phyloP scores from a whole-genome alignment of 2,888 invertebrate species.

The Thera britannica region DNA sequence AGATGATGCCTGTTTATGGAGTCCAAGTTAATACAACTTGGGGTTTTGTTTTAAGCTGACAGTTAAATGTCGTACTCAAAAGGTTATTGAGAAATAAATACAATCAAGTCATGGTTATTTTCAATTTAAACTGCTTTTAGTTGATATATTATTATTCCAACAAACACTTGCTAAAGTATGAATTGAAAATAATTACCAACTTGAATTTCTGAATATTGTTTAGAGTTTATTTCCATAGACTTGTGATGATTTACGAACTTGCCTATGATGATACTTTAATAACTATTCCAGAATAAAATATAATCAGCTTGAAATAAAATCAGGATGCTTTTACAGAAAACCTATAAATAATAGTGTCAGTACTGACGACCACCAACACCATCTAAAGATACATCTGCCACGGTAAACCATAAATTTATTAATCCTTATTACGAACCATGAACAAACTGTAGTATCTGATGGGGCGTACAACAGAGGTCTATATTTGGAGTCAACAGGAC shows the following conservation, averaged over 20 bases:
- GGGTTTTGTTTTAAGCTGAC: constrained; percentile 28
- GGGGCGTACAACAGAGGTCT: constrained; percentile 52
- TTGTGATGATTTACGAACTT: too few relatives aligned
- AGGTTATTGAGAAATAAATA: constrained; percentile 6
- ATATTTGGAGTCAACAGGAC: constrained; percentile 48
- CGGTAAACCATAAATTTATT: neutral
- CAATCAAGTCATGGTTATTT: neutral
- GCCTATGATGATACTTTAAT: too few relatives aligned
- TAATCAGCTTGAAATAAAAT: too few relatives aligned
- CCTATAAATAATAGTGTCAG: neutral
- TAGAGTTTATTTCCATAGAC: too few relatives aligned
- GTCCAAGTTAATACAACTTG: constrained; percentile 33
- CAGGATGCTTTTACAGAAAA: too few relatives aligned
- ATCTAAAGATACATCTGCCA: neutral
- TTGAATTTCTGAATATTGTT: too few relatives aligned
- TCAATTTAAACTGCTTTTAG: neutral
- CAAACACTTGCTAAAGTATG: too few relatives aligned
- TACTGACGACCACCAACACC: neutral
- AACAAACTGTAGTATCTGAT: constrained; percentile 48
- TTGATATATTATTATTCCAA: too few relatives aligned
- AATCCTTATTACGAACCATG: constrained; percentile 11
- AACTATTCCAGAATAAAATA: too few relatives aligned
- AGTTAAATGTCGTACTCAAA: constrained; percentile 14
- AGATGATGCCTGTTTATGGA: constrained; percentile 44
- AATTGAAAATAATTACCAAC: too few relatives aligned